Evolutionary conservation across 2,888 invertebrate species (phyloP), one percentile per base, ranked within the genome.

Genomic region (Schizotus pectinicornis): DNA sequence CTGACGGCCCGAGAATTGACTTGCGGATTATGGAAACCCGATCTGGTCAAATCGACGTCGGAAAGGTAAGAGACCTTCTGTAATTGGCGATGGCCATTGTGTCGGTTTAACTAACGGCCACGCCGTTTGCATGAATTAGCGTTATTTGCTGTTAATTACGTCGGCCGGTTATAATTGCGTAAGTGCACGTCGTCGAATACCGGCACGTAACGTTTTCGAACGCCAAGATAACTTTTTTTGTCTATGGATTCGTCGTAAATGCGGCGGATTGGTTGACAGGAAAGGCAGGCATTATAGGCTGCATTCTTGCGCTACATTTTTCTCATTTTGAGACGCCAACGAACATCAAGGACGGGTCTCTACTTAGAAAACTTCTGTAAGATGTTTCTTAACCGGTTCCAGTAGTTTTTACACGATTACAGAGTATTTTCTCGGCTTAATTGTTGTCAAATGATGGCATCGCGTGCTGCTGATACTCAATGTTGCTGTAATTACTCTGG

Each of bases 1-100:
- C 88, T 90, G 61, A 93, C 93, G 33, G 90, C 93, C 47, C 85
- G 92, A 58, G 92, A 93, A 82, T 82, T 93, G 67, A 93, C 93
- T 13, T 93, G 93, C 77, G 93, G 93, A 43, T 82, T 93, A 43
- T 93, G 93, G 93, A 92, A 92, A 75, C 87, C 91, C 61, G 93
- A 93, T 79, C 88, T 92, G 69, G 92, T 92, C 70, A 93, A 93
- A 82, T 91, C 92, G 43, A 91, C 92, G 31, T 87, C 88, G 7
- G 89, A 90, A 81, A 85, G 88, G 84, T 87, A 76, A 80, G 74
- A 45, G 59, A 22, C 22, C 22, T 22, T 22, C 22, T 22, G 2
- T 22, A 22, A 22, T 22, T 22, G 22, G 22, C 5, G 22, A 22
- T 5, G 22, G 22, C 22, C 22, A 22, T 22, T 22, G 22, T 22